Base-by-base conservation (phyloP, 2,113 vertebrate species). In the Pterocles burchelli region DNA sequence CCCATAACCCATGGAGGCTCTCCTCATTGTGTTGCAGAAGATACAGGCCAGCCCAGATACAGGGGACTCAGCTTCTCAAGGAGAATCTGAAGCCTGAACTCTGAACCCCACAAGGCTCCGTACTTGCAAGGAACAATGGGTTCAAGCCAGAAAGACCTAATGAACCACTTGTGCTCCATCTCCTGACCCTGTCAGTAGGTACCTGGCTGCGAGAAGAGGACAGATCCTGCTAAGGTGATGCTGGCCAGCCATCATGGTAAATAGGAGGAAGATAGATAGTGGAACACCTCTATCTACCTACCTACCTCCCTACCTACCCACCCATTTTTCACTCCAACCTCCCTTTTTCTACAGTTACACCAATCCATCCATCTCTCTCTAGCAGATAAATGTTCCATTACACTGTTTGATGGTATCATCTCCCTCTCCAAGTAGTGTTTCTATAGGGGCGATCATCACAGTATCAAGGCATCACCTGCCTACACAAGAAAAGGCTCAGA, bases 401-500 rank as follows among this genome's bases (percentile, higher is more conserved):
- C 24, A 45, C 43, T 83, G 10, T 65, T 46, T 70, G 63, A 77
- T 81, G 17, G 51, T 52, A 76, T 17, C 34, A 33, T 59, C 68
- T 93, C 51, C 49, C 41, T 68, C 78, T 77, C 48, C 24, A n/a
- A 92, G 61, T 13, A 59, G 36, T 70, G 43, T 80, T 86, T 93
- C 66, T 86, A 26, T 48, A 84, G 38, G 43, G 62, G 36, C 31
- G 67, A 31, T 73, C 22, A 43, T 86, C 80, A 59, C 17, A 31
- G 21, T 54, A 62, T 71, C 76, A n/a, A 68, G 63, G 75, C 81
- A 90, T 78, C 73, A 57, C 48, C 74, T 76, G 25, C n/a, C 63
- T 85, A 85, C 68, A 41, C 58, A 79, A 85, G 43, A 79, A 82
- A 80, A 82, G 41, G 17, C 52, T 88, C 79, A 70, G 65, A 51